A percentile compares a stretch with the other conserved stretches of the same genome.
These are phyloP conservation scores for Antechinus flavipes DNA, from an alignment of 2,113 vertebrate genomes.

Conservation along the genomic window DNA sequence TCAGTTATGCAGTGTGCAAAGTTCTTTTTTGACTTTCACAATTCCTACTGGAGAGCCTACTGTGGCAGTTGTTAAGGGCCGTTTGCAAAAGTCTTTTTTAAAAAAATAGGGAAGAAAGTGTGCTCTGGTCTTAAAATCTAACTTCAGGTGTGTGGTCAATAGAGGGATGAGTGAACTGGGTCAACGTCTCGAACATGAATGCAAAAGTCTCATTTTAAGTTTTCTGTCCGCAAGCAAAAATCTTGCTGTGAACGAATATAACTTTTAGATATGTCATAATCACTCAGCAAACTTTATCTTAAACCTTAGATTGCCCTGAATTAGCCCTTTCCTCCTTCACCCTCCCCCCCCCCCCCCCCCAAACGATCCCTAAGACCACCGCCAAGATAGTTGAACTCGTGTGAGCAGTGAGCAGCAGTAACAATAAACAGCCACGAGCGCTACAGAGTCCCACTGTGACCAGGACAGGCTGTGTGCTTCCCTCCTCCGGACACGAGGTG, in stretches of 20 bases:
- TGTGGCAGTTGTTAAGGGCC: neutral
- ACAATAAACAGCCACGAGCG: neutral
- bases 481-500: neutral
- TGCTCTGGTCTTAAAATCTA: neutral
- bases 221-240: neutral
- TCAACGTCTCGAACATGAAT: neutral
- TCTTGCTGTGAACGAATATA: neutral
- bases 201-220: neutral
- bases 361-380: neutral
- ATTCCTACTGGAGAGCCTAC: neutral
- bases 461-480: neutral
- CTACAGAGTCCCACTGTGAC: neutral
- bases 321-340: too few species aligned
- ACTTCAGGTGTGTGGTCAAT: neutral
- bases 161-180: neutral
- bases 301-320: neutral
- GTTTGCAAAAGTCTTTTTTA: neutral
- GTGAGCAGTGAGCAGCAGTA: neutral
- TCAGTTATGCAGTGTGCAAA: neutral
- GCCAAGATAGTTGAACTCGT: neutral
- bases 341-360: neutral
- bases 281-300: neutral
- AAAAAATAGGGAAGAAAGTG: neutral
- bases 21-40: slow-evolving; percentile 27
- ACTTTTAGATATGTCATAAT: neutral